A percentile compares a stretch with the other conserved stretches of the same genome.
phyloP scores from a whole-genome alignment of 2,888 invertebrate species.

The Trichogramma dendrolimi region DNA sequence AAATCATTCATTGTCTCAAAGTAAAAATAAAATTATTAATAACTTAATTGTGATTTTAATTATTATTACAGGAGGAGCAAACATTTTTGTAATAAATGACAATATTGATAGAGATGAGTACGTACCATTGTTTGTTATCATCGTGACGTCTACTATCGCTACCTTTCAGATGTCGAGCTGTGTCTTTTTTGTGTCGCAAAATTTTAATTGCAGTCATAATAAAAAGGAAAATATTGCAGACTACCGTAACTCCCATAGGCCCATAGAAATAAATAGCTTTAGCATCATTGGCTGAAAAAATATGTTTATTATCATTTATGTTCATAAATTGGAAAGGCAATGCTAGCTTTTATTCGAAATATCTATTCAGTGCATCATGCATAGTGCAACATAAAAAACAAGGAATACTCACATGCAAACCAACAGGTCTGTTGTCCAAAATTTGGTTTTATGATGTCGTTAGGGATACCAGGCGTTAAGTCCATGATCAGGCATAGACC shows the following conservation, averaged over 20 bases:
- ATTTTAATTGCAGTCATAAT: slow-evolving; percentile 67
- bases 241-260: slow-evolving; percentile 63
- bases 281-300: slow-evolving; percentile 54
- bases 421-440: slow-evolving; percentile 60
- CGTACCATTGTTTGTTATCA: slow-evolving; percentile 60
- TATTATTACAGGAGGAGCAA: not conserved
- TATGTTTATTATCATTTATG: not conserved
- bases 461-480: slow-evolving; percentile 52
- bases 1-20: not conserved
- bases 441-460: slow-evolving; percentile 55
- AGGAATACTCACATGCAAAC: slow-evolving; percentile 55
- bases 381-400: not conserved
- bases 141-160: slow-evolving; percentile 64
- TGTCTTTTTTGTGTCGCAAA: slow-evolving; percentile 63
- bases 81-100: not conserved
- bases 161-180: slow-evolving; percentile 61
- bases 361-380: not conserved
- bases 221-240: slow-evolving; percentile 65
- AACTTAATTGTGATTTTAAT: not conserved
- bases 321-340: not conserved
- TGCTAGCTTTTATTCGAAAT: not conserved
- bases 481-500: slow-evolving; percentile 57
- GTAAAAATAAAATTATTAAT: not conserved
- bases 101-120: slow-evolving; percentile 5
- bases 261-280: slow-evolving; percentile 67